phyloP scores from a whole-genome alignment of 2,113 vertebrate genomes.

The Eublepharis macularius region DNA sequence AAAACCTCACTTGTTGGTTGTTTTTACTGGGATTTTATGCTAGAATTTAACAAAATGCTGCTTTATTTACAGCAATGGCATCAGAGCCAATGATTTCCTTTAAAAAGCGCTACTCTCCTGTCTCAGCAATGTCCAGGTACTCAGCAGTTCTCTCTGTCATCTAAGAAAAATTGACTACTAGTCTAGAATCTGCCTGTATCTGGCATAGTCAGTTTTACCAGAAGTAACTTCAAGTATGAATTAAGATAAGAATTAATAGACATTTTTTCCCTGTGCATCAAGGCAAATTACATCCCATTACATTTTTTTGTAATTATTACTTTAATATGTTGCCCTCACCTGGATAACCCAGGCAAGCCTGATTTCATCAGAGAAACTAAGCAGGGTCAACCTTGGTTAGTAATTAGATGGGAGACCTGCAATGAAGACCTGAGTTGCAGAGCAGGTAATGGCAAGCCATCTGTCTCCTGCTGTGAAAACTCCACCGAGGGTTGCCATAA shows the following conservation, averaged over 20 bases:
- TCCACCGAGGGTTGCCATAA: no score
- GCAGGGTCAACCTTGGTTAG: no score
- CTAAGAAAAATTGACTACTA: neutral
- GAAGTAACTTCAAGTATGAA: neutral
- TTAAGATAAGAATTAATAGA: neutral
- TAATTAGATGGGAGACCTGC: no score
- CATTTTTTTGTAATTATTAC: neutral
- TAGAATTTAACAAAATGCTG: neutral
- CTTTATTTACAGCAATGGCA: neutral
- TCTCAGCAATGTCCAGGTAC: neutral
- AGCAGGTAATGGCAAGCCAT: no score
- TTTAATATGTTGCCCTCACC: neutral
- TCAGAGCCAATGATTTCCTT: neutral
- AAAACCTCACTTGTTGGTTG: neutral
- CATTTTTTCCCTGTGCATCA: neutral
- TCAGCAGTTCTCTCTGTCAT: neutral
- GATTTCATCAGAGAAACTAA: no score
- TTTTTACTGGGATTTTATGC: neutral
- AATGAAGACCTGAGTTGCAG: no score
- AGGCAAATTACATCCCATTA: neutral
- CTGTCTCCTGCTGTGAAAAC: no score
- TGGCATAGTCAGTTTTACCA: neutral
- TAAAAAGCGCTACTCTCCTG: neutral
- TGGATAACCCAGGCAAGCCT: no score
- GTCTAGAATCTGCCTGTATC: neutral